Evolutionary conservation across 1,140 invertebrate genomes (phyloP), one percentile per base, ranked within the genome.

Genomic region (Temnothorax curvispinosus): DNA sequence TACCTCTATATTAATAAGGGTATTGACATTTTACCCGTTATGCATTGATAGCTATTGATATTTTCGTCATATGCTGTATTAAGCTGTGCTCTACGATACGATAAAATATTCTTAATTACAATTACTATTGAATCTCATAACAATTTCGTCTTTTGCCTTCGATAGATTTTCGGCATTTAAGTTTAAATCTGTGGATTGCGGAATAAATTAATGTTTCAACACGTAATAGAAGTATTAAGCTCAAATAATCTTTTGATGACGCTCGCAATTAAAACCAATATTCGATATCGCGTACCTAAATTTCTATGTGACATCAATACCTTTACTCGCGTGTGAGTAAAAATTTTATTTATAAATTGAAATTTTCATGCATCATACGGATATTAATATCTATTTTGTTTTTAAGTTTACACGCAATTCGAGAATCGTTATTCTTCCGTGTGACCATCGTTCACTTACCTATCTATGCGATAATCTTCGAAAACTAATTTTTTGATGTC

Each of bases 171-270:
- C 2, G 21, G 21, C 5, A 44, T 82, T n/a, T 13, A 56, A 56
- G 13, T 74, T 82, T 81, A 69, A 69, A 69, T 81, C 54, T 32
- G 1, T 27, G 38, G 41, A 47, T 74, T 58, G 64, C 9, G 38
- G 21, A 56, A 32, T 82, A 72, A 60, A 82, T 72, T 58, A 74
- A 58, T 58, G 8, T 41, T 54, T 11, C 35, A 41, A 6, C 3
- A 41, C 4, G 2, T 71, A 54, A 81, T 54, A n/a, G 35, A 81
- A 69, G 41, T 27, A 81, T 56, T 71, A 81, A 81, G 7, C 44
- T 80, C 77, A 41, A 41, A 80, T 81, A 71, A 69, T 71, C 64
- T 71, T 56, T n/a, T 41, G 35, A 44, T 81, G 27, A 69, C 5
- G 32, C 32, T 15, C 35, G 13, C 7, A 65, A 54, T 71, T 56